Conservation (phyloP, 2,113 vertebrate species). For the Recurvirostra avosetta region DNA sequence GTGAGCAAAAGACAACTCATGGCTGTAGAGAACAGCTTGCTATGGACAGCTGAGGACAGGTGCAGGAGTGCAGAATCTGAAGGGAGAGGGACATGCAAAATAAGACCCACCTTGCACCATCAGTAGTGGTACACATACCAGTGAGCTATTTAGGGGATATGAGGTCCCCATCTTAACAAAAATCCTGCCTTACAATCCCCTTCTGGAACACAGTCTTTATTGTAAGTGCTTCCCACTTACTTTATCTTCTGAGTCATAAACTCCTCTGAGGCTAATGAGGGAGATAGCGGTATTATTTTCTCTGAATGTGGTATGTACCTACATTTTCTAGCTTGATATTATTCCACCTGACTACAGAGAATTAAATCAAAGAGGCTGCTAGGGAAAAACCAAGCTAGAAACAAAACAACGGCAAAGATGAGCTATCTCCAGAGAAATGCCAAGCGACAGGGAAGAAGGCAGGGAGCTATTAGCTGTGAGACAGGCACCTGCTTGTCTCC, state of each 20-base stretch:
- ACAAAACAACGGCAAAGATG: background rate
- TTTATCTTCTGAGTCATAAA: constrained; percentile 7
- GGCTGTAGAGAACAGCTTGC: background rate
- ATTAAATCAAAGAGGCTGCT: constrained; percentile 21
- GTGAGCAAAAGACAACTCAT: background rate
- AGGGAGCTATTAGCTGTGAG: background rate
- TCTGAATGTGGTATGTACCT: background rate
- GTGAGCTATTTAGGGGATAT: background rate
- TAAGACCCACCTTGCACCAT: background rate
- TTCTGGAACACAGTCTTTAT: background rate
- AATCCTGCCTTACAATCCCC: background rate
- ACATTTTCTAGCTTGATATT: constrained; percentile 8
- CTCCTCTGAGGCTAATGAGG: constrained; percentile 7
- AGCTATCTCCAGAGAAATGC: background rate
- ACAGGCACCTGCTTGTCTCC: background rate
- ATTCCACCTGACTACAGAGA: background rate
- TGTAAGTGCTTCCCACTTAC: background rate
- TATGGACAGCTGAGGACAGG: background rate
- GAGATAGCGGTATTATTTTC: background rate
- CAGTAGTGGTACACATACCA: background rate
- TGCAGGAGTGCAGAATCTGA: background rate
- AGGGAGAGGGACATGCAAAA: background rate
- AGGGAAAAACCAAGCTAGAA: background rate
- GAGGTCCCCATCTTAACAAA: background rate
- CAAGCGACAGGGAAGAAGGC: background rate